Evolutionary conservation across 2,888 invertebrate genomes (phyloP).

Genomic region (Leptinotarsa tumamoca): DNA sequence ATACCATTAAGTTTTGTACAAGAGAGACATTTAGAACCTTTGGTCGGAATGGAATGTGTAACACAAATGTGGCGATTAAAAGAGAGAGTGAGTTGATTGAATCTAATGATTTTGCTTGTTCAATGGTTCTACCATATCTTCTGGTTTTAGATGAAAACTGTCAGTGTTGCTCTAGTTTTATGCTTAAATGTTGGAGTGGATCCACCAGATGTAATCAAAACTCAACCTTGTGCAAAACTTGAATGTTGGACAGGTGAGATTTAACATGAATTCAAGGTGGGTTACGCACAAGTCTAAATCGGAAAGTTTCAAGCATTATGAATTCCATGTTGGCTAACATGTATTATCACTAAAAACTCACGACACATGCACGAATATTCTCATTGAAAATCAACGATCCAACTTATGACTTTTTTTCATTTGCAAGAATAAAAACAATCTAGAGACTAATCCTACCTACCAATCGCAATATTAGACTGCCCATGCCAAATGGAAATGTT

Average conservation of each 20-base stretch:
- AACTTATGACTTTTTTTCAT: too few species aligned
- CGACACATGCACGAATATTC: too few species aligned
- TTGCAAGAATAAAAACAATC: too few species aligned
- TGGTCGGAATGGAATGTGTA: conserved; percentile 75
- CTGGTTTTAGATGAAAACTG: conserved; percentile 92
- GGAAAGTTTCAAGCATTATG: too few species aligned
- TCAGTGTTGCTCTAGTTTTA: conserved; percentile 96
- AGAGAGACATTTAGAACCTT: conserved; percentile 79
- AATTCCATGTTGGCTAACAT: too few species aligned
- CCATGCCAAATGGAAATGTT: too few species aligned
- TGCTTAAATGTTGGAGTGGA: conserved; percentile 99
- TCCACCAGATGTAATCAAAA: conserved; percentile 97
- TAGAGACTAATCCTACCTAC: too few species aligned
- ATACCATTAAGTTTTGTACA: conserved; percentile 80
- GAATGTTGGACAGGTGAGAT: conserved; percentile 95
- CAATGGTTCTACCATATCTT: conserved; percentile 10
- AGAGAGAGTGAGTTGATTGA: conserved; percentile 77
- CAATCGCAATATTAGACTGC: too few species aligned
- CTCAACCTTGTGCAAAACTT: conserved; percentile 93
- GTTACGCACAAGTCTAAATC: too few species aligned
- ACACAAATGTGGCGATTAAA: conserved; percentile 92
- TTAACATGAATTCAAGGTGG: neutral
- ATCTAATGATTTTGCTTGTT: neutral
- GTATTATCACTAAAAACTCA: too few species aligned
- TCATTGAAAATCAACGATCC: too few species aligned